Evolutionary conservation across 2,797 vertebrate species (phyloP).

Genomic region (Psittacula echo): DNA sequence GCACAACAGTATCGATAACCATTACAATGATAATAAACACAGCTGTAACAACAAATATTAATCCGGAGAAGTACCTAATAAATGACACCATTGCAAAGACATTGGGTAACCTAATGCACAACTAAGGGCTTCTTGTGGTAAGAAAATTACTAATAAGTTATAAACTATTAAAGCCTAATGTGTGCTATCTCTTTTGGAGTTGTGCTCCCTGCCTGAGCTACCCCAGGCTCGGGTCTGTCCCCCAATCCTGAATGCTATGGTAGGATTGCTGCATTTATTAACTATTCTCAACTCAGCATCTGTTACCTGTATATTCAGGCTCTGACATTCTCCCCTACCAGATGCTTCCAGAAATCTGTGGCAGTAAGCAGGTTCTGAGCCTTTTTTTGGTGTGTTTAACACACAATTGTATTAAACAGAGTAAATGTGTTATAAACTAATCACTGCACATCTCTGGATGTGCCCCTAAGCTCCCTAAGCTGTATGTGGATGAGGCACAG

Average conservation of each 20-base stretch:
- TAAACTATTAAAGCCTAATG: not conserved
- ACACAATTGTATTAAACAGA: not conserved
- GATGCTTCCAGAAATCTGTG: not conserved
- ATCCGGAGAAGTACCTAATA: not conserved
- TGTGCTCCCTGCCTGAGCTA: not conserved
- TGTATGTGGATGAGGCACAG: not conserved
- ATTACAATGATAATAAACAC: not conserved
- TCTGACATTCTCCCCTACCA: not conserved
- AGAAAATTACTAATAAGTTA: slow-evolving; percentile 1
- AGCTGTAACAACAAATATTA: slow-evolving; percentile 2
- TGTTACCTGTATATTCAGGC: not conserved
- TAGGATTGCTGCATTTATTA: not conserved
- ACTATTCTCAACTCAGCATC: not conserved
- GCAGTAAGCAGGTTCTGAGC: not conserved
- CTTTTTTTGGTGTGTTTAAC: not conserved
- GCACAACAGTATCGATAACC: not conserved
- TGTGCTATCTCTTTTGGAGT: not conserved
- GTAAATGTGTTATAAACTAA: not conserved
- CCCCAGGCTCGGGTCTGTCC: not conserved
- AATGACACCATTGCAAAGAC: not conserved
- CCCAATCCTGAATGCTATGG: not conserved
- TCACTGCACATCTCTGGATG: not conserved
- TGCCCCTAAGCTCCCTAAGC: not conserved
- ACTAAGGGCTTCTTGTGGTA: not conserved
- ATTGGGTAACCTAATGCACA: not conserved